Percentiles rank a stretch among this genome's conserved stretches.
Evolutionary conservation across 2,888 invertebrate genomes (phyloP).

Genomic region (Phortica magna): DNA sequence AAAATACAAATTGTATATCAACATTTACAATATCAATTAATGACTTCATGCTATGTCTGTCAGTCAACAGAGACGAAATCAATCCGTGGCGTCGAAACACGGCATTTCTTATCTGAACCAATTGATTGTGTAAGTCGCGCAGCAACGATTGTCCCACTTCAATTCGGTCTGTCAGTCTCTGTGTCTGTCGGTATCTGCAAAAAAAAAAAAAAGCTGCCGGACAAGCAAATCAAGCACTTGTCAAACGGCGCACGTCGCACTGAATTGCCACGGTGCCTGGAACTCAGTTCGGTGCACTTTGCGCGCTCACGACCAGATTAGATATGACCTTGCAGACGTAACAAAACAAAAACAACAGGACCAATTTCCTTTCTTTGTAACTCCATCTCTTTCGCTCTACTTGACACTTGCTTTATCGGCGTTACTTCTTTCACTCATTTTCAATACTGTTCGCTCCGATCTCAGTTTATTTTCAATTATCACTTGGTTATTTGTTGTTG

Average conservation of each 20-base stretch:
- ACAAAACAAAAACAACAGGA: neutral
- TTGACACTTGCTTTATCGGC: neutral
- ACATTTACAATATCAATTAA: neutral
- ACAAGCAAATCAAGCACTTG: neutral
- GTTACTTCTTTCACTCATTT: neutral
- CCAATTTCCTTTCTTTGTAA: no score
- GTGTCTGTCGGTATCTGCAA: neutral
- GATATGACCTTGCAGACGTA: constrained; percentile 25
- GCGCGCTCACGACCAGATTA: constrained; percentile 3
- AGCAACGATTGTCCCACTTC: neutral
- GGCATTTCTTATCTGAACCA: neutral
- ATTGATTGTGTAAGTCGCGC: neutral
- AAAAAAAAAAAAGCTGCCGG: neutral
- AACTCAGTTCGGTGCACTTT: neutral
- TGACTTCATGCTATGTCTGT: neutral
- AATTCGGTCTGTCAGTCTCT: neutral
- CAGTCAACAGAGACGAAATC: neutral
- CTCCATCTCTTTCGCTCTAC: neutral
- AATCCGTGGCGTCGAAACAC: neutral
- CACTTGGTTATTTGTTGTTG: neutral
- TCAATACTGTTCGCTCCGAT: neutral
- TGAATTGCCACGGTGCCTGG: neutral
- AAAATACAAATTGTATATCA: neutral
- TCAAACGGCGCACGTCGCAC: constrained; percentile 1
- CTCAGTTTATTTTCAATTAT: neutral